phyloP scores from a whole-genome alignment of 2,113 vertebrate genomes.

The Ranitomeya imitator region DNA sequence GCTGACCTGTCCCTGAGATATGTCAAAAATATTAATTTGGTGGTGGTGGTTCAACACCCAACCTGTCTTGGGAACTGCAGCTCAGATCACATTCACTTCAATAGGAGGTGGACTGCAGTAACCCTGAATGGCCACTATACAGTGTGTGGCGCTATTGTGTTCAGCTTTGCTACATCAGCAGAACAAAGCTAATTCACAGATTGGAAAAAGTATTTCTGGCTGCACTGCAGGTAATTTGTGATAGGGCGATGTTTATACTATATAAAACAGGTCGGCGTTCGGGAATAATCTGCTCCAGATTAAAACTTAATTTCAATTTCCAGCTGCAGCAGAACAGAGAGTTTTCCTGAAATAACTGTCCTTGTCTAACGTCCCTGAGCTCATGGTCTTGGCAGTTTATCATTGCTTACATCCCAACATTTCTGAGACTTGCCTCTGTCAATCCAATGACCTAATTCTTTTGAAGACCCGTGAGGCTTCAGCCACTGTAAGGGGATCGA shows the following conservation, averaged over 20 bases:
- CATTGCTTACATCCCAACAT: neutral
- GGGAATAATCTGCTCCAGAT: slow-evolving; percentile 20
- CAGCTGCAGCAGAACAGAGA: neutral
- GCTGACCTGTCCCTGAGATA: too few relatives aligned
- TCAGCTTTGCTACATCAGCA: neutral
- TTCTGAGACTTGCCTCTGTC: slow-evolving; percentile 24
- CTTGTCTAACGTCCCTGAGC: slow-evolving; percentile 31
- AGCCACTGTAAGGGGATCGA: neutral
- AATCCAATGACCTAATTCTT: slow-evolving; percentile 6
- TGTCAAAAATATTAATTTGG: too few relatives aligned
- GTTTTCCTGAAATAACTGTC: slow-evolving; percentile 32
- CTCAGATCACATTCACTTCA: too few relatives aligned
- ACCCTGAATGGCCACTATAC: too few relatives aligned
- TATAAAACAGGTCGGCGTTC: neutral
- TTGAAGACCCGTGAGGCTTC: neutral
- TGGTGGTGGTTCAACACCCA: too few relatives aligned
- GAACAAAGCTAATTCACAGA: neutral
- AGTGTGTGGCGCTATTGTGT: too few relatives aligned
- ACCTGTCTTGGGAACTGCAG: too few relatives aligned
- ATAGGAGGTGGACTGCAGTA: too few relatives aligned
- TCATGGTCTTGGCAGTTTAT: slow-evolving; percentile 14
- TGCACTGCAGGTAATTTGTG: neutral
- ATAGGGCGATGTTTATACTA: neutral
- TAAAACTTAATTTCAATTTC: slow-evolving; percentile 25
- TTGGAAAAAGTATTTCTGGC: neutral